Evolutionary conservation across 1,140 invertebrate genomes (phyloP).

Genomic region (Drosophila tristis): DNA sequence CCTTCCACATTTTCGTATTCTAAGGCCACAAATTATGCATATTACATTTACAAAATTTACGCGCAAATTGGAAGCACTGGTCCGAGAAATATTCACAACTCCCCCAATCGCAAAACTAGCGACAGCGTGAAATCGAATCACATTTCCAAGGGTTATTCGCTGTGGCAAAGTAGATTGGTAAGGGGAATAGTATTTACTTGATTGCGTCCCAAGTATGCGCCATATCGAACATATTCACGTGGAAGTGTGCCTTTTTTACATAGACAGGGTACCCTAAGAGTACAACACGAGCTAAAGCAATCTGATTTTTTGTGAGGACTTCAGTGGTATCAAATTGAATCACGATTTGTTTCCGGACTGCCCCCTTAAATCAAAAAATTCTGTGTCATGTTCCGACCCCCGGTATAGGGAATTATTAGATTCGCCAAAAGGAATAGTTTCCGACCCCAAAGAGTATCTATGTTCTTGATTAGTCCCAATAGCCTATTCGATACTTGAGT

Average conservation of each 20-base stretch:
- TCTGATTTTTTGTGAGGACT: too few species aligned
- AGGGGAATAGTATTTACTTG: constrained; percentile 1
- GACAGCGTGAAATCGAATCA: constrained; percentile 6
- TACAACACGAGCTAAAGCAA: too few species aligned
- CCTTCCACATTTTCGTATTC: constrained; percentile 9
- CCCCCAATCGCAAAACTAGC: constrained; percentile 24
- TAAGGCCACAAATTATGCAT: constrained; percentile 10
- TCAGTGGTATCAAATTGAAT: too few species aligned
- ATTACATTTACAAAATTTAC: constrained; percentile 47
- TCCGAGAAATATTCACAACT: constrained; percentile 62
- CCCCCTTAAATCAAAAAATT: too few species aligned
- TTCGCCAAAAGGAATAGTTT: too few species aligned
- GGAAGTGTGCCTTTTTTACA: neutral
- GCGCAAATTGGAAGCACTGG: constrained; percentile 40
- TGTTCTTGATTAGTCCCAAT: too few species aligned
- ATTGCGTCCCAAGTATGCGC: neutral
- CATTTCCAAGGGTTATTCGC: constrained; percentile 52
- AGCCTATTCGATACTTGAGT: too few species aligned
- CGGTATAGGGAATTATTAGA: too few species aligned
- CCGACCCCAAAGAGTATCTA: too few species aligned
- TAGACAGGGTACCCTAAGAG: too few species aligned
- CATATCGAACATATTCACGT: neutral
- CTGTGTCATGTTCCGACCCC: too few species aligned
- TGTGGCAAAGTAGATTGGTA: constrained; percentile 12
- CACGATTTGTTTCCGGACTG: too few species aligned